These are phyloP conservation scores for Eonycteris spelaea DNA, from an alignment of 2,113 vertebrate species.

Conservation along the genomic window DNA sequence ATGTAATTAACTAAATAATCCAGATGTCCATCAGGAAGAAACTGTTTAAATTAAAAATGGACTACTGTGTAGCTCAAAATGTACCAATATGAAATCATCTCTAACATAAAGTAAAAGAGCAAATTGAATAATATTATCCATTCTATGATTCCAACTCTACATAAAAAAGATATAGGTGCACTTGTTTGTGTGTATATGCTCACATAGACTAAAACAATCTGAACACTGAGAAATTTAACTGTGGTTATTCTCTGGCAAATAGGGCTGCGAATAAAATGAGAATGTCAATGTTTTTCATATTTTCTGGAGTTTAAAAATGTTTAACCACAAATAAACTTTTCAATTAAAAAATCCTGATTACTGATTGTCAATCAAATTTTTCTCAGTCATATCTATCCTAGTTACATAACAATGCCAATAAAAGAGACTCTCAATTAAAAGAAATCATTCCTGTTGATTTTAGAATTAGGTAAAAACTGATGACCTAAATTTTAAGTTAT, in stretches of 20 bases:
- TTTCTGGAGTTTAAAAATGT: not conserved
- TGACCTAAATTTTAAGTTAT: slow-evolving; percentile 1
- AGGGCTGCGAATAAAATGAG: not conserved
- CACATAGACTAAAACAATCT: not conserved
- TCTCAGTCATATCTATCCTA: not conserved
- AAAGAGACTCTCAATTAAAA: not conserved
- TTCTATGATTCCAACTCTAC: not conserved
- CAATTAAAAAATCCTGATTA: not conserved
- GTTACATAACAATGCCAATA: slow-evolving; percentile 5
- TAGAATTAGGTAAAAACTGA: not conserved
- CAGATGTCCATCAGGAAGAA: not conserved
- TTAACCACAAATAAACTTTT: slow-evolving; percentile 2
- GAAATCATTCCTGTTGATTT: not conserved
- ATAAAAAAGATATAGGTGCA: not conserved
- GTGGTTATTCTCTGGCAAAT: not conserved
- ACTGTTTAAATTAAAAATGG: not conserved
- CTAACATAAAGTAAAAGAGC: not conserved
- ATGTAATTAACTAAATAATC: not conserved
- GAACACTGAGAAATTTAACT: not conserved
- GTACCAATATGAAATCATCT: not conserved
- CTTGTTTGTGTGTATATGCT: not conserved
- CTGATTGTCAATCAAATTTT: not conserved
- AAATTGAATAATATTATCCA: not conserved
- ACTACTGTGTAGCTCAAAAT: not conserved
- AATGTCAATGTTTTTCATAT: not conserved